Conservation (phyloP, 2,888 invertebrate species). For the Noctua pronuba region DNA sequence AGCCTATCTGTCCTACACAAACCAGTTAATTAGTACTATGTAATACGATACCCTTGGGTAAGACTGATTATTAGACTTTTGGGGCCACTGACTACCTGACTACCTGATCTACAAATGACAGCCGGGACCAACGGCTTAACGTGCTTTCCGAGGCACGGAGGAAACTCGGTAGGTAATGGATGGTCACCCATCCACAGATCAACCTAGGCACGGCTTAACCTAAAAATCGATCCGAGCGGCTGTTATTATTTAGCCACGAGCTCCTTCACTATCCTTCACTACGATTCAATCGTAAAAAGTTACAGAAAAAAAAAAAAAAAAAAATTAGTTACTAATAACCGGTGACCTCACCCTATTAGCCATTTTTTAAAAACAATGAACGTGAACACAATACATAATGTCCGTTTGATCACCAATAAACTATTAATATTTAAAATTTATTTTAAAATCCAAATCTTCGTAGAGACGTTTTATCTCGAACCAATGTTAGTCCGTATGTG, state of each 20-base stretch:
- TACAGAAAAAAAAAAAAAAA: no score
- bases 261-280: no score
- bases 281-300: not conserved
- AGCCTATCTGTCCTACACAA: no score
- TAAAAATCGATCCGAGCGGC: no score
- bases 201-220: no score
- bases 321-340: not conserved
- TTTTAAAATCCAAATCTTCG: constrained; percentile 18
- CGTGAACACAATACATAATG: constrained; percentile 25
- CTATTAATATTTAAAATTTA: constrained; percentile 39
- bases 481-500: constrained; percentile 22
- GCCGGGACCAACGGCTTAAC: no score
- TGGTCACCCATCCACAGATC: no score
- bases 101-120: no score
- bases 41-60: not conserved
- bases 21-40: no score
- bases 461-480: not conserved
- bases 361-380: constrained; percentile 37
- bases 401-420: constrained; percentile 45
- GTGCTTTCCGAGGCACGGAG: no score
- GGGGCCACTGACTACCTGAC: not conserved
- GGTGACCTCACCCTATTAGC: constrained; percentile 30
- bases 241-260: no score
- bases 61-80: not conserved
- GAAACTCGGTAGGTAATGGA: no score